These are phyloP conservation scores for Tineola bisselliella DNA, from an alignment of 2,888 invertebrate species.

Conservation along the genomic window DNA sequence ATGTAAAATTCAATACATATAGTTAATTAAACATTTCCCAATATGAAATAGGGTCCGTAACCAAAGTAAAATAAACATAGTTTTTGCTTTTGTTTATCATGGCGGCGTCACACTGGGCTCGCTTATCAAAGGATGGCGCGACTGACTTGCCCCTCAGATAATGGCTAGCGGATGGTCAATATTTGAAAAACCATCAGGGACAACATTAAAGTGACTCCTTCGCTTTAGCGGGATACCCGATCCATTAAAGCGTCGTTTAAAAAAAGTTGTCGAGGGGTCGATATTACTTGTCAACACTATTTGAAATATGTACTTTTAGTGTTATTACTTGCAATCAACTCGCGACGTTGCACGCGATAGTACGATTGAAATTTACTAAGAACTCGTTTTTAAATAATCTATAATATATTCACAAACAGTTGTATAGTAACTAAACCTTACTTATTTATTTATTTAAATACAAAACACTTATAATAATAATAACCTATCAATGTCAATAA, in stretches of 20 bases:
- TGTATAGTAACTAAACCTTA: too few relatives aligned
- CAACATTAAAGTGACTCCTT: conserved; percentile 54
- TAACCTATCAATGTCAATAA: too few relatives aligned
- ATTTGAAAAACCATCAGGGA: conserved; percentile 62
- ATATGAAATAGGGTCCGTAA: conserved; percentile 4
- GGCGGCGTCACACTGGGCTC: conserved; percentile 8
- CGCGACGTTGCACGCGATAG: too few relatives aligned
- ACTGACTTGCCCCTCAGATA: conserved; percentile 47
- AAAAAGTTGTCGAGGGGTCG: background rate
- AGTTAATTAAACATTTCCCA: background rate
- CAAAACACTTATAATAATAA: too few relatives aligned
- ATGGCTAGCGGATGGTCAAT: conserved; percentile 51
- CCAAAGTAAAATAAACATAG: background rate
- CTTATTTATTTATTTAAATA: too few relatives aligned
- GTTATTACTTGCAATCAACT: too few relatives aligned
- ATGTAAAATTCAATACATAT: background rate
- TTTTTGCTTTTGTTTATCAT: conserved; percentile 8
- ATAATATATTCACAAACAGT: too few relatives aligned
- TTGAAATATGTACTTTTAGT: background rate
- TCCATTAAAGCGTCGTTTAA: conserved; percentile 8
- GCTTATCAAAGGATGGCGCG: conserved; percentile 8
- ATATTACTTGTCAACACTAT: background rate
- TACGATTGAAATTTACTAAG: too few relatives aligned
- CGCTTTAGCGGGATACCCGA: conserved; percentile 30
- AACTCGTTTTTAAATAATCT: too few relatives aligned